Conservation (phyloP, 2,113 vertebrate species). For the Siniperca chuatsi region DNA sequence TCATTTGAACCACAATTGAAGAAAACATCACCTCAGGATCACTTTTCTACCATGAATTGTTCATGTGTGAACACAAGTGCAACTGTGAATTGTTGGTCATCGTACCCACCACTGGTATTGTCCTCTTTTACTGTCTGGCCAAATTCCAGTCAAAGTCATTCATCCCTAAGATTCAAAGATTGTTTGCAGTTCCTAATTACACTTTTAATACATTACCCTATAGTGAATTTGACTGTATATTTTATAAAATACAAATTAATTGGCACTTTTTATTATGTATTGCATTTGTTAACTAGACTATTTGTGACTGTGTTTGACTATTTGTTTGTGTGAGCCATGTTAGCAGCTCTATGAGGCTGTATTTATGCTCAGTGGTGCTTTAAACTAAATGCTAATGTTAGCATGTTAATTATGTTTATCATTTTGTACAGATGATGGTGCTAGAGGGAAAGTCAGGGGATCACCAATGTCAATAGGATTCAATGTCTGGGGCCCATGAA, state of each 20-base stretch:
- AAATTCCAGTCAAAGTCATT: constrained; percentile 19
- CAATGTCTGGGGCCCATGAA: not conserved
- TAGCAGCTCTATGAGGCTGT: not conserved
- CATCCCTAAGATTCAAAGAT: constrained; percentile 12
- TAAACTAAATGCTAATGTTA: not conserved
- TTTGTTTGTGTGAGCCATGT: not conserved
- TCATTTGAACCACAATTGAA: not conserved
- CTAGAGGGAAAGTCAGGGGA: not conserved
- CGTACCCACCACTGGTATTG: not conserved
- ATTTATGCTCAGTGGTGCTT: not conserved
- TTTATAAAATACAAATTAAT: not conserved
- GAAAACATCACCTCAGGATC: not conserved
- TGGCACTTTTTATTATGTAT: not conserved
- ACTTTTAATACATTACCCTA: constrained; percentile 10
- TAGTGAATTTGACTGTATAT: not conserved
- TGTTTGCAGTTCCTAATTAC: not conserved
- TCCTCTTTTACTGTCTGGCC: constrained; percentile 13
- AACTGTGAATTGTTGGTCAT: not conserved
- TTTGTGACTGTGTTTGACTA: not conserved
- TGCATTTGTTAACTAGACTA: not conserved
- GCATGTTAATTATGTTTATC: not conserved
- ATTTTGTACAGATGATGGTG: not conserved
- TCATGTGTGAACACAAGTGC: not conserved
- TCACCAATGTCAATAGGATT: not conserved
- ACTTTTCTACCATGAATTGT: constrained; percentile 1